A percentile compares a stretch with the other conserved stretches of the same genome.
phyloP scores from a whole-genome alignment of 2,113 vertebrate species.

The Clarias batrachus region DNA sequence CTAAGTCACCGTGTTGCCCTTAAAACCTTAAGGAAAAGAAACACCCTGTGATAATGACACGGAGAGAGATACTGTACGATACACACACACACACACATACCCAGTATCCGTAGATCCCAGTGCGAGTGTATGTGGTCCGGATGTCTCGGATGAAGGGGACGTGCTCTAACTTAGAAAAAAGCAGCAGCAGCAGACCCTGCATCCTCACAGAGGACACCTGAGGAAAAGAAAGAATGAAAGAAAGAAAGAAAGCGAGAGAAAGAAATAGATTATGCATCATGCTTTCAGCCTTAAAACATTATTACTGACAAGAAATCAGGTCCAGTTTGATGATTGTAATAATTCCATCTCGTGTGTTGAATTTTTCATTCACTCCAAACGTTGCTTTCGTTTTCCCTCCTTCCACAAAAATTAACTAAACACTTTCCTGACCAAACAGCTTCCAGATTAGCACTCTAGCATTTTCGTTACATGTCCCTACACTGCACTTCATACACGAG shows the following conservation, averaged over 20 bases:
- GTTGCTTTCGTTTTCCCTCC: background rate
- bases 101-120: slow-evolving; percentile 91
- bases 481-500: background rate
- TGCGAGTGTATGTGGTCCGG: slow-evolving; percentile 83
- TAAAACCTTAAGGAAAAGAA: background rate
- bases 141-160: slow-evolving; percentile 85
- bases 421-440: background rate
- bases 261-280: background rate
- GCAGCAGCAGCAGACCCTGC: slow-evolving; percentile 89
- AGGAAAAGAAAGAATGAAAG: background rate
- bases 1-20: background rate
- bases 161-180: slow-evolving; percentile 83
- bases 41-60: background rate
- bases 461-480: background rate
- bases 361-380: background rate
- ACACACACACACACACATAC: slow-evolving; percentile 66
- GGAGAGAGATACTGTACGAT: background rate
- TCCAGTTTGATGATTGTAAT: background rate
- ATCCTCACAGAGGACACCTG: slow-evolving; percentile 89
- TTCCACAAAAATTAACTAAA: background rate
- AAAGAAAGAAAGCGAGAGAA: background rate
- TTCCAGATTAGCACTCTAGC: background rate
- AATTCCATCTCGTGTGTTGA: background rate
- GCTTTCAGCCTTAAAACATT: background rate
- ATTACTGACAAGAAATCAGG: background rate